Percentiles rank a stretch among this genome's conserved stretches.
phyloP scores from a whole-genome alignment of 1,140 invertebrate genomes.

The Samia ricini region DNA sequence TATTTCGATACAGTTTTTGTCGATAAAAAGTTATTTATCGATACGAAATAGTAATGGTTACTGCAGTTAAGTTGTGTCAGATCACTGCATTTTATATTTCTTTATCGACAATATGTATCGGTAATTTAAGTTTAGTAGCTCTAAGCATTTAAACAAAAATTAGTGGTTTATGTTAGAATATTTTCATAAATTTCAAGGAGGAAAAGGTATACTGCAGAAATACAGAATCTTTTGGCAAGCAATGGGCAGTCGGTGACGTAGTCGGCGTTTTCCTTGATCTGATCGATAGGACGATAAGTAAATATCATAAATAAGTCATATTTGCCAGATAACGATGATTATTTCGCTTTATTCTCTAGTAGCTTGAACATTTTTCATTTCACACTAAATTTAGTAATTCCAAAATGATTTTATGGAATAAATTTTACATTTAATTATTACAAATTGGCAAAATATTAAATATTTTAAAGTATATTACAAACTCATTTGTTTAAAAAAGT shows the following conservation, averaged over 20 bases:
- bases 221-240: constrained; percentile 95
- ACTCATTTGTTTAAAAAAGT: no score
- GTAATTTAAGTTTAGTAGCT: neutral
- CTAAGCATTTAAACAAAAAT: no score
- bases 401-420: neutral
- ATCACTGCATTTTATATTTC: neutral
- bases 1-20: neutral
- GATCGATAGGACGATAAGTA: constrained; percentile 98
- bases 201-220: constrained; percentile 95
- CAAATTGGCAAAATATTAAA: no score
- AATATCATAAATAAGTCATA: constrained; percentile 32
- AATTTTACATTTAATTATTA: no score
- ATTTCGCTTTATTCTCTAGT: constrained; percentile 36
- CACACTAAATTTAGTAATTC: neutral
- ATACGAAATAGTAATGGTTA: no score
- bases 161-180: neutral
- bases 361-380: constrained; percentile 43
- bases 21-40: no score
- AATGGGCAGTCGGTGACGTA: constrained; percentile 96
- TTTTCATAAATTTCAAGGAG: constrained; percentile 81
- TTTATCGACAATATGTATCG: neutral
- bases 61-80: neutral
- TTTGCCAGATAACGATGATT: constrained; percentile 30
- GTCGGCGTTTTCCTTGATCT: constrained; percentile 97
- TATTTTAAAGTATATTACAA: no score